These are phyloP conservation scores for Drosophila testacea DNA, from an alignment of 2,888 invertebrate species.

Conservation along the genomic window DNA sequence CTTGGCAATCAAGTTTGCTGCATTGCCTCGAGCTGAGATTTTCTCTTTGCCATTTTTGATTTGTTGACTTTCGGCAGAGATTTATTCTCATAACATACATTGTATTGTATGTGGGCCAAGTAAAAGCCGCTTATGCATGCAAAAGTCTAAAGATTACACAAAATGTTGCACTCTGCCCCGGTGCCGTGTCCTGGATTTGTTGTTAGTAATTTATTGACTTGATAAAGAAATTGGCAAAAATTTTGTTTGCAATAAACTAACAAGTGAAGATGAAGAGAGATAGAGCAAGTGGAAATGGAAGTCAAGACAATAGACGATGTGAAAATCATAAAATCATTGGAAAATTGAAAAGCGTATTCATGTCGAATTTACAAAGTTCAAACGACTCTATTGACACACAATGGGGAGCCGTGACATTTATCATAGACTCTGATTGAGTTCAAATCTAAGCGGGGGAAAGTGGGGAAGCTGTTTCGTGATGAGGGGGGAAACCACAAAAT, in stretches of 20 bases:
- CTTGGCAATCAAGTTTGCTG: slow-evolving; percentile 67
- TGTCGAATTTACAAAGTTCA: slow-evolving; percentile 29
- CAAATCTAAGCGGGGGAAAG: neutral
- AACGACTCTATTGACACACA: slow-evolving; percentile 62
- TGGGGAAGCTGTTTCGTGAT: neutral
- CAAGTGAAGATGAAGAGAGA: neutral
- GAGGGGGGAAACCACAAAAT: slow-evolving; percentile 19
- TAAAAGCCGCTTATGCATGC: slow-evolving; percentile 75
- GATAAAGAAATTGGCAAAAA: slow-evolving; percentile 70
- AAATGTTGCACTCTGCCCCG: slow-evolving; percentile 41
- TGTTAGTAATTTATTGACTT: slow-evolving; percentile 71
- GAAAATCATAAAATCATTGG: slow-evolving; percentile 65
- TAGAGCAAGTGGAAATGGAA: no score
- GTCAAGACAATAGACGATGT: slow-evolving; percentile 38
- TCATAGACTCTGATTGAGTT: slow-evolving; percentile 34
- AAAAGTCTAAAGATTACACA: slow-evolving; percentile 68
- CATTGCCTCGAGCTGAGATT: slow-evolving; percentile 51
- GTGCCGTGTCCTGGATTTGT: slow-evolving; percentile 22
- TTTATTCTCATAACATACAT: slow-evolving; percentile 40
- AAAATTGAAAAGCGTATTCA: slow-evolving; percentile 53
- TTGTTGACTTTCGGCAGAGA: slow-evolving; percentile 66
- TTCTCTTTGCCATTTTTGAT: slow-evolving; percentile 45
- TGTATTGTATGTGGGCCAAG: slow-evolving; percentile 60
- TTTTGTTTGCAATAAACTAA: slow-evolving; percentile 37
- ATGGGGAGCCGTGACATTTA: slow-evolving; percentile 62